Base-by-base conservation (phyloP, 2,113 vertebrate genomes). In the Lampris incognitus region DNA sequence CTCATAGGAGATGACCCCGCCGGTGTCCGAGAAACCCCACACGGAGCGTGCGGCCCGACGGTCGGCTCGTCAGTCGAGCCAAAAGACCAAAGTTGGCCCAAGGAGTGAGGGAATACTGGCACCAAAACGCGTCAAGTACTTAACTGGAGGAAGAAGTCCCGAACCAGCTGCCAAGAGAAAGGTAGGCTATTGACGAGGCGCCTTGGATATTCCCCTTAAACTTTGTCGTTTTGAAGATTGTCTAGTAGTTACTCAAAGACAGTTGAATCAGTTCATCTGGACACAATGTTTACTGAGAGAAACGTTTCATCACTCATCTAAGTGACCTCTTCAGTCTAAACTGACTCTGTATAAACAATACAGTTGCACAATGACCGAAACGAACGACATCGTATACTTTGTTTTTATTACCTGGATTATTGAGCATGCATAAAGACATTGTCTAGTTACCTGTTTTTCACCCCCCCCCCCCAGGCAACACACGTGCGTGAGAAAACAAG, bases 61-160 rank as follows among this genome's bases (percentile, higher is more conserved):
- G 1, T 79, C 86, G 0, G 56, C 83, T 48, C 74, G 83, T 3
- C 66, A 6, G 52, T 39, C 66, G 0, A 6, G 1, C 41, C 52
- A 59, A 24, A 75, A 50, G 13, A 55, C 57, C 46, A 56, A 50
- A 0, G 51, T 9, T 10, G 3, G 6, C 10, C 40, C 49, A 51
- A n/a, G 57, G 0, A 68, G 52, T 42, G 51, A 75, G 11, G 11
- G 2, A 8, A 6, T 1, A 1, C 6, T 74, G 56, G 5, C 1
- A 48, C 70, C 83, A 0, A 89, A 90, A 66, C 81, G 88, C 41
- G 72, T 85, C 10, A 52, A 38, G 2, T 82, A 75, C 60, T 84
- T 74, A 0, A 68, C 84, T 3, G 77, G 69, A 6, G 9, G 3
- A 5, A 61, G 2, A n/a, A 2, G 52, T 9, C 42, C 5, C 4